phyloP scores from a whole-genome alignment of 2,113 vertebrate species.

The Xiphias gladius region DNA sequence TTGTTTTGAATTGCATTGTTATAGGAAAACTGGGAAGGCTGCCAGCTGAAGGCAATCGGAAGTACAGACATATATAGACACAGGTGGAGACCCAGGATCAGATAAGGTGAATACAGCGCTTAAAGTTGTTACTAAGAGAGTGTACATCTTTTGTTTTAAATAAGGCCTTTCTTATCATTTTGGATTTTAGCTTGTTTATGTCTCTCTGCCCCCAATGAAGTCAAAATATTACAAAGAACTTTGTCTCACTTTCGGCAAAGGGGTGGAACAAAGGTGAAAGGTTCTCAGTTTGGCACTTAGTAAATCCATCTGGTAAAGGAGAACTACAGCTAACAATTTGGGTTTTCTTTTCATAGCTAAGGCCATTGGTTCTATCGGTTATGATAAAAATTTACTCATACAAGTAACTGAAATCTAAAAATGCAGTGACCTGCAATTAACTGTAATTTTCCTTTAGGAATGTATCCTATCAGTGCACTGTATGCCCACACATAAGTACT shows the following conservation, averaged over 20 bases:
- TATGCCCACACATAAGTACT: not conserved
- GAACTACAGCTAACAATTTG: not conserved
- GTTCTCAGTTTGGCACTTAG: not conserved
- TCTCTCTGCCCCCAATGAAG: conserved; percentile 21
- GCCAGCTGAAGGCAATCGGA: conserved; percentile 27
- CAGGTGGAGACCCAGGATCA: not conserved
- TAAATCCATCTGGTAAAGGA: not conserved
- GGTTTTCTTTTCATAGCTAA: not conserved
- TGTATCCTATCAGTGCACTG: not conserved
- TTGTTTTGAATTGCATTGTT: conserved; percentile 61
- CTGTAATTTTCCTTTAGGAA: no score
- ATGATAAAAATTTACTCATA: not conserved
- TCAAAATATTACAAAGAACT: conserved; percentile 6
- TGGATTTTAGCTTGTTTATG: not conserved
- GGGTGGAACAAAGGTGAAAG: not conserved
- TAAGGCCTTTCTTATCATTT: not conserved
- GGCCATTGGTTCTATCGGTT: not conserved
- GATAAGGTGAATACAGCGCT: not conserved
- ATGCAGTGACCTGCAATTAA: no score
- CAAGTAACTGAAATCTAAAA: no score
- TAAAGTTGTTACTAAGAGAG: not conserved
- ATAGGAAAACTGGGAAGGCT: conserved; percentile 22
- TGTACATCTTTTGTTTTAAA: not conserved
- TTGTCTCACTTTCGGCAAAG: not conserved
- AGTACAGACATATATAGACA: conserved; percentile 4